Evolutionary conservation across 2,113 vertebrate genomes (phyloP), one percentile per base, ranked within the genome.

Genomic region (Blennius ocellaris): DNA sequence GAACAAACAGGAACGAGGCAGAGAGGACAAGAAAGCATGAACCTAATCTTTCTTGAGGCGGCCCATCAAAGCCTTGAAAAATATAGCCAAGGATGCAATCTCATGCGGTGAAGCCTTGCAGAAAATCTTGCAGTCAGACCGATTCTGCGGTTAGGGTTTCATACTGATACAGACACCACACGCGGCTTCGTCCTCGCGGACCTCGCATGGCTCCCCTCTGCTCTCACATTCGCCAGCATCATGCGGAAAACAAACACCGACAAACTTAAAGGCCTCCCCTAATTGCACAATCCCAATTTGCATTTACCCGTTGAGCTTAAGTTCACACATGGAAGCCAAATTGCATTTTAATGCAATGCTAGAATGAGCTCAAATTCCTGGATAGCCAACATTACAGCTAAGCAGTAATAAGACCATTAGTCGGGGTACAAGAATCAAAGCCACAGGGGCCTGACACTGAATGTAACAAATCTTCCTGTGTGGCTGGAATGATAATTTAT

Each of bases 381-480:
- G 21, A 61, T n/a, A 75, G 54, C 21, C 54, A 69, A 65, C 36
- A 56, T 70, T 68, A 61, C 10, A 79, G 62, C 14, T 5, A 45
- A 68, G 57, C 58, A 56, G 49, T 80, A 76, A 60, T 65, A 63
- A 60, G 53, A 63, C 59, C 41, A 76, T 83, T 77, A 79, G 66
- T 45, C 37, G 30, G 40, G 83, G 64, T 14, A 14, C 45, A 69
- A 17, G 54, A 86, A 70, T 79, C 61, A 81, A 70, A 71, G 62
- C 69, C 69, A 71, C 70, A 59, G 71, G 61, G 58, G 59, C 36
- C 48, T 76, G 48, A 77, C 39, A 72, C 49, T 59, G 57, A 75
- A 74, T 56, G 49, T 30, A 79, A 63, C 37, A 45, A 61, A 71
- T 55, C 55, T 53, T 30, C 37, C 7, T n/a, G 53, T 47, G 58